Evolutionary conservation across 2,888 invertebrate genomes (phyloP).

Genomic region (Heliconius aoede): DNA sequence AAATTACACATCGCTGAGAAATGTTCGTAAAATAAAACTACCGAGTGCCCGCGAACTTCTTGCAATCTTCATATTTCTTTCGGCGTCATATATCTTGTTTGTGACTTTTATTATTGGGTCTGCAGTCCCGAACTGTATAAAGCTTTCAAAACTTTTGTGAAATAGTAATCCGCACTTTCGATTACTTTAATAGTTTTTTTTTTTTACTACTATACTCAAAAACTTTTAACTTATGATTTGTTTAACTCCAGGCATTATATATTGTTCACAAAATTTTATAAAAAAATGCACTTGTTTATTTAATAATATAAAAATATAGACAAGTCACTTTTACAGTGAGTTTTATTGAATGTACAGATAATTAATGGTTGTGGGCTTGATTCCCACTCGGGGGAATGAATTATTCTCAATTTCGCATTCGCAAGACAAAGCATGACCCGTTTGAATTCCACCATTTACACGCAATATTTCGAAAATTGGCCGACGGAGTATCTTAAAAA

Average conservation of each 20-base stretch:
- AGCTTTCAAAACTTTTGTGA: constrained; percentile 44
- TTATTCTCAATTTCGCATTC: too few species aligned
- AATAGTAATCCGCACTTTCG: constrained; percentile 43
- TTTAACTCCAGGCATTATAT: not conserved
- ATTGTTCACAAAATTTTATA: not conserved
- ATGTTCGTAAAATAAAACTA: constrained; percentile 38
- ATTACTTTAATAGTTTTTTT: constrained; percentile 30
- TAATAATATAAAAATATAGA: too few species aligned
- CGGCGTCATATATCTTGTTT: constrained; percentile 52
- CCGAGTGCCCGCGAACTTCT: constrained; percentile 41
- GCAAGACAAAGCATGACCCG: too few species aligned
- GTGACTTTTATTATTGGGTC: constrained; percentile 48
- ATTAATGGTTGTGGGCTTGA: too few species aligned
- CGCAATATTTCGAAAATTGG: too few species aligned
- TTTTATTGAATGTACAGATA: too few species aligned
- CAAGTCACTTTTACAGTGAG: too few species aligned
- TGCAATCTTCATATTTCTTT: constrained; percentile 57
- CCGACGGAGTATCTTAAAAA: too few species aligned
- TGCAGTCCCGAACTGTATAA: constrained; percentile 39
- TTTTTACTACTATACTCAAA: not conserved
- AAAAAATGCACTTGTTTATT: not conserved
- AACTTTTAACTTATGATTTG: not conserved
- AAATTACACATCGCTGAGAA: constrained; percentile 5
- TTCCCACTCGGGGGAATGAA: too few species aligned
- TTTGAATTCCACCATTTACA: too few species aligned